Conservation (phyloP, 1,140 invertebrate genomes). For the Drosophila willistoni region DNA sequence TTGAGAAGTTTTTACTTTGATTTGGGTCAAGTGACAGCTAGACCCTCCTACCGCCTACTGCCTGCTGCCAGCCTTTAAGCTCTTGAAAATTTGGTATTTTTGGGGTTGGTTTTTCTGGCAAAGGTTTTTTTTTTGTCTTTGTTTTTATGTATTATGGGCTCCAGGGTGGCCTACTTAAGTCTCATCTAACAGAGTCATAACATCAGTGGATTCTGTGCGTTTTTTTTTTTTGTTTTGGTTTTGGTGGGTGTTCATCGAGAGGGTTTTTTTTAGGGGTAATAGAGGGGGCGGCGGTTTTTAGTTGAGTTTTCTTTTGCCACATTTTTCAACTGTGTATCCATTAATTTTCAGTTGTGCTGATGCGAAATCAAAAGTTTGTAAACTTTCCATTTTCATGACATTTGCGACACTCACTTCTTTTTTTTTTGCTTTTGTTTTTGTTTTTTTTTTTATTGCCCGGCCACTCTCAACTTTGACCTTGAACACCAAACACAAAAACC, state of each 20-base stretch:
- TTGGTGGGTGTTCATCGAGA: neutral
- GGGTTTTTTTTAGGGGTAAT: too few species aligned
- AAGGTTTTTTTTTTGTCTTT: neutral
- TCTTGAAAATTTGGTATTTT: constrained; percentile 11
- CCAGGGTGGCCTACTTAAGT: constrained; percentile 22
- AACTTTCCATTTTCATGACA: constrained; percentile 13
- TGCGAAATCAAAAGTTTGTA: constrained; percentile 6
- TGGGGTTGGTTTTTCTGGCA: neutral
- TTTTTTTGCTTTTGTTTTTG: neutral
- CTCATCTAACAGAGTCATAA: constrained; percentile 18
- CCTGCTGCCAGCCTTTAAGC: neutral
- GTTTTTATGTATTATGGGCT: constrained; percentile 30
- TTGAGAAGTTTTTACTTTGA: constrained; percentile 39
- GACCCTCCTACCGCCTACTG: neutral
- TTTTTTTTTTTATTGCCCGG: neutral
- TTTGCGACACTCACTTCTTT: constrained; percentile 3
- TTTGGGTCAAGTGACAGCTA: constrained; percentile 59
- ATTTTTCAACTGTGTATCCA: neutral
- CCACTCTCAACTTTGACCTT: constrained; percentile 71
- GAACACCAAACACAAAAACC: constrained; percentile 44
- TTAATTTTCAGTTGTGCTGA: constrained; percentile 5
- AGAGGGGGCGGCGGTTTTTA: too few species aligned
- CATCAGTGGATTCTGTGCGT: constrained; percentile 57
- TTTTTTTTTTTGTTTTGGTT: neutral
- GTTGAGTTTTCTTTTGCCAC: too few species aligned